These are phyloP conservation scores for Lepidostoma basale DNA, from an alignment of 1,140 invertebrate genomes.

Conservation along the genomic window DNA sequence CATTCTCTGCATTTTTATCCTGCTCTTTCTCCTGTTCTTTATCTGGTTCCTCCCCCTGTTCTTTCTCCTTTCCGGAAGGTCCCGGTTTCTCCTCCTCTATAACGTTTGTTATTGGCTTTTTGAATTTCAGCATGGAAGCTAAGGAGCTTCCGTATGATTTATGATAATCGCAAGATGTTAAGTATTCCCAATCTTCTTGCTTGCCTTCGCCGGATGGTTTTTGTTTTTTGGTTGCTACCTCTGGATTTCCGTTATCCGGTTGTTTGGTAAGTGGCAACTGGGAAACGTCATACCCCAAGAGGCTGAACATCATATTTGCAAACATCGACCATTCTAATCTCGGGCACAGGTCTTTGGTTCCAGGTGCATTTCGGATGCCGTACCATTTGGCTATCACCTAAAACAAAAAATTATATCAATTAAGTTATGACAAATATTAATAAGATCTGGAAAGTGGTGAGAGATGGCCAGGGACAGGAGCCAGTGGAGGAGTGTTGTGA, in stretches of 20 bases:
- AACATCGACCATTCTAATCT: constrained; percentile 86
- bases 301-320: constrained; percentile 65
- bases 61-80: no score
- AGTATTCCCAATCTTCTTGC: constrained; percentile 79
- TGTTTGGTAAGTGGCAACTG: constrained; percentile 62
- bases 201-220: constrained; percentile 67
- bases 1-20: no score
- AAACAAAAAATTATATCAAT: no score
- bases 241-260: constrained; percentile 57
- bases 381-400: constrained; percentile 85
- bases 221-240: constrained; percentile 65
- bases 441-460: no score
- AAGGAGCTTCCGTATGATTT: constrained; percentile 50
- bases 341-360: constrained; percentile 76
- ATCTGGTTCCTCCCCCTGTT: constrained; percentile 18
- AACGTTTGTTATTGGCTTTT: constrained; percentile 34
- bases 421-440: no score
- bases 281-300: constrained; percentile 78
- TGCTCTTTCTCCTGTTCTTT: no score
- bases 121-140: constrained; percentile 52
- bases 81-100: background rate
- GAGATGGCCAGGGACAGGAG: no score
- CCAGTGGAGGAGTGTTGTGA: no score
- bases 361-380: constrained; percentile 82
- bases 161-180: constrained; percentile 68